Conservation (phyloP, 53 echinoderm and acorn worm species). For the Paelopatides confundens region DNA sequence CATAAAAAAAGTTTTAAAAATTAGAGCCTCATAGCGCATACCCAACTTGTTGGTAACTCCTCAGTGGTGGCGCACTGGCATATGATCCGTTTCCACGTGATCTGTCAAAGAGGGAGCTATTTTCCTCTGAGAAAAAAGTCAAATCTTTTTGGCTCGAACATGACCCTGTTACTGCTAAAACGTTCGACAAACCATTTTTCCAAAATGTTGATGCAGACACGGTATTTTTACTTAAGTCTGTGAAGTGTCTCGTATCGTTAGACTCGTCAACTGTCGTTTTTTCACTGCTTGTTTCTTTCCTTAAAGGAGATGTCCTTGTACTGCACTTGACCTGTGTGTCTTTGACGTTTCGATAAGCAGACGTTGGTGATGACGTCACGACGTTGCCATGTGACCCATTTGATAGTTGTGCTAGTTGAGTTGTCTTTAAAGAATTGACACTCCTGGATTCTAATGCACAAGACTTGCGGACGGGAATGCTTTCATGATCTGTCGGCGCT, state of each 20-base stretch:
- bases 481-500: background rate
- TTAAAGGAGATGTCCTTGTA: background rate
- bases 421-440: conserved; percentile 31
- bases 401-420: conserved; percentile 14
- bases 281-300: conserved; percentile 16
- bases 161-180: conserved; percentile 35
- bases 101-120: conserved; percentile 28
- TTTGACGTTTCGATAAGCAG: conserved; percentile 24
- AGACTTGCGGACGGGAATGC: conserved; percentile 47
- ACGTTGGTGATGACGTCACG: conserved; percentile 19
- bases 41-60: conserved; percentile 49
- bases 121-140: conserved; percentile 13
- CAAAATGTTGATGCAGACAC: conserved; percentile 39
- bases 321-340: conserved; percentile 15
- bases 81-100: conserved; percentile 4
- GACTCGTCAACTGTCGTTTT: conserved; percentile 38
- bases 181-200: conserved; percentile 45
- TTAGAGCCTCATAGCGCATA: conserved; percentile 12
- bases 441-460: conserved; percentile 50
- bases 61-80: conserved; percentile 12
- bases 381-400: background rate
- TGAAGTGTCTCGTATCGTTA: conserved; percentile 43
- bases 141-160: conserved; percentile 42
- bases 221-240: conserved; percentile 47
- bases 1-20: no score